Conservation (phyloP, 2,113 vertebrate species). For the Gasterosteus nipponicus region DNA sequence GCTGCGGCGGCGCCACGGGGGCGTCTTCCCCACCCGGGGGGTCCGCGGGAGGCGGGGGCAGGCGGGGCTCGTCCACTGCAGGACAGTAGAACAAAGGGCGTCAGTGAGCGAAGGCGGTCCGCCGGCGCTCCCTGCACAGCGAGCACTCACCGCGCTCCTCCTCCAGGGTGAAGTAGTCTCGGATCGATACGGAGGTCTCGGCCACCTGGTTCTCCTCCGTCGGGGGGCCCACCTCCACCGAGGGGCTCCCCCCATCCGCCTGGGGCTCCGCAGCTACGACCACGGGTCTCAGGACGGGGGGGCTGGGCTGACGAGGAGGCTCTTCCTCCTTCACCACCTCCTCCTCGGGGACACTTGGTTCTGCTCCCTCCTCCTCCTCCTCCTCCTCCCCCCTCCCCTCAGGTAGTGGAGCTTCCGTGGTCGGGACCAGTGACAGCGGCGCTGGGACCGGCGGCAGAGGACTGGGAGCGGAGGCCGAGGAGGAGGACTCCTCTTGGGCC, state of each 20-base stretch:
- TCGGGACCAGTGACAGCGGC: conserved; percentile 49
- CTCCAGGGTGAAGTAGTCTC: conserved; percentile 77
- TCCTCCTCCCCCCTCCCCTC: conserved; percentile 43
- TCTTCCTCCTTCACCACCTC: conserved; percentile 68
- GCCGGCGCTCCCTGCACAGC: too few relatives aligned
- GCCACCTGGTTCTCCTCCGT: conserved; percentile 80
- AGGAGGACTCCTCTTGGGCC: conserved; percentile 46
- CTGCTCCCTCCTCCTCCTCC: conserved; percentile 28
- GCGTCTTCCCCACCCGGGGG: conserved; percentile 70
- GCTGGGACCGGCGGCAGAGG: conserved; percentile 49
- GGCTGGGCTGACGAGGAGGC: conserved; percentile 68
- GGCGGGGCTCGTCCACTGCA: conserved; percentile 77
- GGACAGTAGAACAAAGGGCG: not conserved
- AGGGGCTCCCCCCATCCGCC: conserved; percentile 70
- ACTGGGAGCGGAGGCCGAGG: conserved; percentile 43
- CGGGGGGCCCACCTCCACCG: conserved; percentile 62
- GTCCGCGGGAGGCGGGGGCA: conserved; percentile 75
- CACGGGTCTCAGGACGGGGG: conserved; percentile 68
- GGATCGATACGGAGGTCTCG: conserved; percentile 79
- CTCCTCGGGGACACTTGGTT: conserved; percentile 42
- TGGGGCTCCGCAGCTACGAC: conserved; percentile 52
- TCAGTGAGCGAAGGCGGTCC: not conserved
- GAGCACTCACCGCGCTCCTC: conserved; percentile 74
- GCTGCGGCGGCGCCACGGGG: conserved; percentile 78
- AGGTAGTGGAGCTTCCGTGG: conserved; percentile 37